A percentile compares a stretch with the other conserved stretches of the same genome.
Evolutionary conservation across 2,113 vertebrate species (phyloP).

Genomic region (Tichodroma muraria): DNA sequence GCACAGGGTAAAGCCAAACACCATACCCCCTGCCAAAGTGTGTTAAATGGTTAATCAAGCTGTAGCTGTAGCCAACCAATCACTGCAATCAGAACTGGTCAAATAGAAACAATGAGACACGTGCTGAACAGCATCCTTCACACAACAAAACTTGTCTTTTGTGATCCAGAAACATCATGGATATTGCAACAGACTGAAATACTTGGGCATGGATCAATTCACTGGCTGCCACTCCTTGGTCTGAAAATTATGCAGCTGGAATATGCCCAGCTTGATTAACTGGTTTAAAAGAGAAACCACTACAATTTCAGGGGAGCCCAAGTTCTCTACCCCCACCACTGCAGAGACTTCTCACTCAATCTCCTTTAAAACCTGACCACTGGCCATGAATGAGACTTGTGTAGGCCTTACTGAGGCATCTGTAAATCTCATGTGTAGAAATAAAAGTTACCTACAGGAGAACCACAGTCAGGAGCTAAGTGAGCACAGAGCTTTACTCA

Average conservation of each 20-base stretch:
- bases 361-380: neutral
- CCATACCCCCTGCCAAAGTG: neutral
- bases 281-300: neutral
- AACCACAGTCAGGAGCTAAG: neutral
- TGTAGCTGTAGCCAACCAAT: neutral
- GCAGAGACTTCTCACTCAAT: neutral
- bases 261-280: neutral
- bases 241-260: neutral
- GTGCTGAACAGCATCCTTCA: neutral
- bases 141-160: neutral
- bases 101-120: neutral
- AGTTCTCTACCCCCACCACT: neutral
- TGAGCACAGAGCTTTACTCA: neutral
- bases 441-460: neutral
- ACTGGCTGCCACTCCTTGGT: neutral
- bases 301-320: fast-evolving
- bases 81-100: neutral
- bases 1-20: neutral
- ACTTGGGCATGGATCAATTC: neutral
- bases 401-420: neutral
- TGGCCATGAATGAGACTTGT: neutral
- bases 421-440: neutral
- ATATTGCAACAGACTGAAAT: neutral
- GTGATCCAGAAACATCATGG: neutral
- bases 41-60: neutral